These are phyloP conservation scores for Rhinoraja longicauda DNA, from an alignment of 2,797 vertebrate genomes.

Conservation along the genomic window DNA sequence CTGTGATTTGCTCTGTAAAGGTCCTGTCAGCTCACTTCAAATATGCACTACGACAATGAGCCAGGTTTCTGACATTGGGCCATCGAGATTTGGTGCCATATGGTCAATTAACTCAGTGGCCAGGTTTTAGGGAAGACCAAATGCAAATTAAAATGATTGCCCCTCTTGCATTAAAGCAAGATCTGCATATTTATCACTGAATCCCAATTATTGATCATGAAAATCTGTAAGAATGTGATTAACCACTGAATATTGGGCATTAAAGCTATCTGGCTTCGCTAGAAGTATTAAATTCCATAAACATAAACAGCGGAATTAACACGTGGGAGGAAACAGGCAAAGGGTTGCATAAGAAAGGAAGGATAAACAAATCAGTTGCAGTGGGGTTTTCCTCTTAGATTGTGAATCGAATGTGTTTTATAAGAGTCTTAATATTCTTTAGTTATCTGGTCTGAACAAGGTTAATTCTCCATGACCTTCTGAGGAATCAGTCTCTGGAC, in stretches of 20 bases:
- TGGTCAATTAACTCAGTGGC: not conserved
- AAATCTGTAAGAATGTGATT: not conserved
- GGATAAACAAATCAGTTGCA: not conserved
- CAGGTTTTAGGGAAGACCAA: not conserved
- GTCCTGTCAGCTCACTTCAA: not conserved
- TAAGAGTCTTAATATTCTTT: not conserved
- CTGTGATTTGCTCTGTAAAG: not conserved
- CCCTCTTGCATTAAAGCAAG: not conserved
- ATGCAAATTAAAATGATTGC: not conserved
- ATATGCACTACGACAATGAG: not conserved
- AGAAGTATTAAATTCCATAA: not conserved
- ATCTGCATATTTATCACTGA: not conserved
- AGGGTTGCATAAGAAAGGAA: not conserved
- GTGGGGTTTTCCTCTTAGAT: not conserved
- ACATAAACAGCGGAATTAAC: not conserved
- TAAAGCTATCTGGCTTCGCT: not conserved
- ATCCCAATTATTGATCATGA: not conserved
- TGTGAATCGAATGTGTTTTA: not conserved
- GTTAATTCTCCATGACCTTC: not conserved
- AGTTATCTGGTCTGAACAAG: not conserved
- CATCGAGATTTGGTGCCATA: not conserved
- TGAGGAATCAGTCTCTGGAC: not conserved
- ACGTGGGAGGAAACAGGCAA: constrained; percentile 38
- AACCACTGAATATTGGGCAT: not conserved
- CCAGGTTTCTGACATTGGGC: not conserved